Evolutionary conservation across 2,888 invertebrate genomes (phyloP), one percentile per base, ranked within the genome.

Genomic region (Trissolcus brochymenae): DNA sequence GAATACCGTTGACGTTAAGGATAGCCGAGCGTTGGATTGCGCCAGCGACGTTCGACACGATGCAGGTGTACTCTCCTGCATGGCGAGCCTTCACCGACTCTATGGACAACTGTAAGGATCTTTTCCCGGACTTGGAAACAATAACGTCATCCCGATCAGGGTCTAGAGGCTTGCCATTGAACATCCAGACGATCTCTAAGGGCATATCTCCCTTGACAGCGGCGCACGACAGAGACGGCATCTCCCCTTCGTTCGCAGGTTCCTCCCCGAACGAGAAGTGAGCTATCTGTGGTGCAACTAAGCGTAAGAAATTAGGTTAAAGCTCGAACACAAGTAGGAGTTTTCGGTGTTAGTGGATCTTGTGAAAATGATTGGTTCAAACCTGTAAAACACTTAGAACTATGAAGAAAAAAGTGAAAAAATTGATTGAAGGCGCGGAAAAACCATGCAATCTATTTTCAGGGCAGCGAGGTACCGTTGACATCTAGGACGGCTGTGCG

Each of bases 201-300:
- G 96, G 96, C 80, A 93, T 92, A 88, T 96, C 96, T 66, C 96
- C 95, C 87, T 95, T 94, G 84, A 92, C 92, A 59, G 94, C 91
- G 68, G 93, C 93, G 90, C 95, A 95, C 68, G 93, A 91, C 62
- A 94, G 91, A 13, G 94, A 93, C 93, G 57, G 43, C 41, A 43
- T 57, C 21, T 57, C 57, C n/a, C 57, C 57, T 21, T 41, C 57
- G 21, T 43, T 57, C 14, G 57, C 57, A 21, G 57, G 57, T 16
- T 57, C 57, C 19, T 57, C 57, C 1, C 57, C 57, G 85, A 94
- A 92, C 81, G 92, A 91, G 87, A 94, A 92, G 54, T 93, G 93
- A 83, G 91, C 90, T 84, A 94, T 93, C 90, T 93, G 93, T 79
- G 93, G 93, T 82, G 92, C 91, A 87, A 93, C 93, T 93, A 14